Evolutionary conservation across 2,113 vertebrate species (phyloP).

Genomic region (Blennius ocellaris): DNA sequence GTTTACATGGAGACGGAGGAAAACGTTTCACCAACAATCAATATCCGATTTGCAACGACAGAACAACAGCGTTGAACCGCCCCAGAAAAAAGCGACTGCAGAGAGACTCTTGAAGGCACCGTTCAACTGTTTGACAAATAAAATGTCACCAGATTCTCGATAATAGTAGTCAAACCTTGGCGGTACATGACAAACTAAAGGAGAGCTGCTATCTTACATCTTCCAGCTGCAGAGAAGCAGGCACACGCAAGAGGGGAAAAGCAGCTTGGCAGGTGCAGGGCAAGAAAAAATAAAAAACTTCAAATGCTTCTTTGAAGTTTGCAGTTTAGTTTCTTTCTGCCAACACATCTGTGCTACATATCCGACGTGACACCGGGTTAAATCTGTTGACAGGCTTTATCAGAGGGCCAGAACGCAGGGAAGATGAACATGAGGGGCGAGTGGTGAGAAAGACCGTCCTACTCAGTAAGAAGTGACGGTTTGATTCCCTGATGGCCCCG

Average conservation of each 20-base stretch:
- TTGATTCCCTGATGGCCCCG: too few relatives aligned
- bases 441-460: neutral
- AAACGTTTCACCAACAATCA: too few relatives aligned
- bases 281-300: constrained; percentile 9
- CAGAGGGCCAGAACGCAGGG: neutral
- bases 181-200: constrained; percentile 20
- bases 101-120: neutral
- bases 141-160: constrained; percentile 13
- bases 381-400: constrained; percentile 20
- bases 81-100: neutral
- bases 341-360: neutral
- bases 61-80: neutral
- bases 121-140: neutral
- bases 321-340: constrained; percentile 36
- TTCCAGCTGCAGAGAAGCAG: constrained; percentile 24
- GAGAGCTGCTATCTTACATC: neutral
- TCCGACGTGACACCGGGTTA: constrained; percentile 15
- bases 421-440: constrained; percentile 1
- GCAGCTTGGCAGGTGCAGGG: constrained; percentile 39
- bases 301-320: constrained; percentile 50
- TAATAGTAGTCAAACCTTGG: constrained; percentile 13
- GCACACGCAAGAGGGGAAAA: constrained; percentile 3
- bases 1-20: too few relatives aligned
- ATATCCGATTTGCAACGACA: too few relatives aligned
- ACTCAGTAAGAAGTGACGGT: constrained; percentile 22